Evolutionary conservation across 1,140 invertebrate species (phyloP).

Genomic region (Tetragonula clypearis): DNA sequence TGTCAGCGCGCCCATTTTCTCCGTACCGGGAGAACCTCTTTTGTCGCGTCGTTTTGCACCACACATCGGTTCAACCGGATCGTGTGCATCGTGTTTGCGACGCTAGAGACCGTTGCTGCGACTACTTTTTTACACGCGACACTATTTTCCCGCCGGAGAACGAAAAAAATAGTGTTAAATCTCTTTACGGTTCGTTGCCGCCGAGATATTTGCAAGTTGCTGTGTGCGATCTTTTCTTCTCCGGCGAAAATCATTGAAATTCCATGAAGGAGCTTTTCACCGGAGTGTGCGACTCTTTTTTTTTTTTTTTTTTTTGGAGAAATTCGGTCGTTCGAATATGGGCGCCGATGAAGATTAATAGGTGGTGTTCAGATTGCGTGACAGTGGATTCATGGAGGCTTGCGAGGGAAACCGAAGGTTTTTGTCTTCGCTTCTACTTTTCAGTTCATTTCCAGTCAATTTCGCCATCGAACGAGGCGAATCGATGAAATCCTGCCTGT

Average conservation of each 20-base stretch:
- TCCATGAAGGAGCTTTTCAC: background rate
- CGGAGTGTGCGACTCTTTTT: too few species aligned
- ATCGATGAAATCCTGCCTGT: too few species aligned
- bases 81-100: background rate
- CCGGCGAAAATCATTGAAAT: background rate
- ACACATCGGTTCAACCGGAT: constrained; percentile 4
- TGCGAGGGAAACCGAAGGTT: too few species aligned
- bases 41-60: background rate
- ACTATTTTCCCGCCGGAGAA: background rate
- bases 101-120: constrained; percentile 38
- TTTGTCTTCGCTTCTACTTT: too few species aligned
- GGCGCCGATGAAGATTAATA: background rate
- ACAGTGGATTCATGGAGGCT: too few species aligned
- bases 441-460: too few species aligned
- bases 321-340: background rate
- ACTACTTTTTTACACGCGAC: background rate
- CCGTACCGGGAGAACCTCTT: constrained; percentile 11
- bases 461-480: too few species aligned
- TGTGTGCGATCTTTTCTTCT: background rate
- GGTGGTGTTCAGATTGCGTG: too few species aligned
- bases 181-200: constrained; percentile 10
- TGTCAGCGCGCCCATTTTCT: background rate
- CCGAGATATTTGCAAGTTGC: background rate
- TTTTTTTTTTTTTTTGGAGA: background rate
- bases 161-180: background rate